These are phyloP conservation scores for Microplitis deprimator DNA, from an alignment of 2,888 invertebrate species.

Conservation along the genomic window DNA sequence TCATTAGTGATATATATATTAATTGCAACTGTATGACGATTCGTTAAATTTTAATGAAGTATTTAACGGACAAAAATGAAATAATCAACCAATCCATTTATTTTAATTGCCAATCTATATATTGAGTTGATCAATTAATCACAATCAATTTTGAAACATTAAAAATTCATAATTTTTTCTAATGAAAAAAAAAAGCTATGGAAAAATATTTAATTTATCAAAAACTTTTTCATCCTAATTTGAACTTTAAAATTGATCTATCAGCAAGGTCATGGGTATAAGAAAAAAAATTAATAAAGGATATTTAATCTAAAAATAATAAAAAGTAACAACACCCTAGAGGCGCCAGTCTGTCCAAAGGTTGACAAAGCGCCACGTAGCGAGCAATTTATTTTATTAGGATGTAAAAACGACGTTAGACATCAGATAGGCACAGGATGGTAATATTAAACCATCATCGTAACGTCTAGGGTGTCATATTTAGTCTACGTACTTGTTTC, in stretches of 20 bases:
- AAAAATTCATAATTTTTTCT: not conserved
- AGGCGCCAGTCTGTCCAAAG: slow-evolving; percentile 36
- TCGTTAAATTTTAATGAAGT: slow-evolving; percentile 5
- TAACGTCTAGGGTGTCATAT: slow-evolving; percentile 24
- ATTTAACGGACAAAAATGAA: not conserved
- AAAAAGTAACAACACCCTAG: slow-evolving; percentile 28
- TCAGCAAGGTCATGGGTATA: not conserved
- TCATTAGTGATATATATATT: not conserved
- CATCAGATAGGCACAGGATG: slow-evolving; percentile 24
- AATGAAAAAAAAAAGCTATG: not conserved
- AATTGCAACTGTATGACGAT: not conserved
- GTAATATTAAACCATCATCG: slow-evolving; percentile 40
- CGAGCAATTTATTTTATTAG: slow-evolving; percentile 59
- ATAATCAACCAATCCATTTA: not conserved
- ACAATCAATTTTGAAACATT: not conserved
- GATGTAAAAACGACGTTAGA: slow-evolving; percentile 44
- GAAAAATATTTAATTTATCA: too few relatives aligned
- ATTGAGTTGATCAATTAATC: not conserved
- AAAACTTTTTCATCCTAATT: not conserved
- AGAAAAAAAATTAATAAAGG: not conserved
- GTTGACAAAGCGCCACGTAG: slow-evolving; percentile 48
- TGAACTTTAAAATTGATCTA: not conserved
- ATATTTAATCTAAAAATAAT: not conserved
- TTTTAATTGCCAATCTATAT: not conserved
- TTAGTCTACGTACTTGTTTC: not conserved